Conservation (phyloP, 2,888 invertebrate genomes). For the Clistopyga incitator region DNA sequence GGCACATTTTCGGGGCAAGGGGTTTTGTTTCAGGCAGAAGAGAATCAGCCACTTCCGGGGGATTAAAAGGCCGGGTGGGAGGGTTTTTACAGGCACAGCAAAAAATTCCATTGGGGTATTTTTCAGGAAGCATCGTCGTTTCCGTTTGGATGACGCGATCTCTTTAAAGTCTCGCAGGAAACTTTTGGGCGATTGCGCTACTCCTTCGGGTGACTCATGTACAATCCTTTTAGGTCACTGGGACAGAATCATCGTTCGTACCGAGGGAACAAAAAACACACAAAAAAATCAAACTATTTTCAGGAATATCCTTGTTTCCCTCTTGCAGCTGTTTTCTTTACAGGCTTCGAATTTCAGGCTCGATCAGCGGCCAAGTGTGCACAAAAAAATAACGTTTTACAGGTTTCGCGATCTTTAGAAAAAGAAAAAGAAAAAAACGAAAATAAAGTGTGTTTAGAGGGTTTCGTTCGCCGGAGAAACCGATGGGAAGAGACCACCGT, state of each 20-base stretch:
- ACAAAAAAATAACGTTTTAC: constrained; percentile 66
- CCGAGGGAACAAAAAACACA: constrained; percentile 26
- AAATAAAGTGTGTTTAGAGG: constrained; percentile 57
- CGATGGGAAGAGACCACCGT: constrained; percentile 62
- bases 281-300: constrained; percentile 65
- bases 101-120: constrained; percentile 57
- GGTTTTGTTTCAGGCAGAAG: constrained; percentile 67
- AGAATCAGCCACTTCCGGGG: constrained; percentile 67
- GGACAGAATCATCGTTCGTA: constrained; percentile 72
- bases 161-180: constrained; percentile 50
- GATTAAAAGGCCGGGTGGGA: constrained; percentile 55
- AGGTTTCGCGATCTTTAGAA: constrained; percentile 70
- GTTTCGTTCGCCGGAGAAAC: constrained; percentile 63
- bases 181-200: constrained; percentile 42
- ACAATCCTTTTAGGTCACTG: constrained; percentile 76
- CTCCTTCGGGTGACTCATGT: constrained; percentile 40
- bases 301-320: constrained; percentile 75
- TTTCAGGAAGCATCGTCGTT: constrained; percentile 66
- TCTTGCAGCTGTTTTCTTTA: constrained; percentile 83
- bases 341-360: constrained; percentile 82
- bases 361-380: constrained; percentile 76
- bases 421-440: constrained; percentile 67
- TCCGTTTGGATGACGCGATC: constrained; percentile 47
- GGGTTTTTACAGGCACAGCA: constrained; percentile 62
- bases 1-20: constrained; percentile 66